Base-by-base conservation (phyloP, 2,888 invertebrate genomes). In the Allophyes oxyacanthae region DNA sequence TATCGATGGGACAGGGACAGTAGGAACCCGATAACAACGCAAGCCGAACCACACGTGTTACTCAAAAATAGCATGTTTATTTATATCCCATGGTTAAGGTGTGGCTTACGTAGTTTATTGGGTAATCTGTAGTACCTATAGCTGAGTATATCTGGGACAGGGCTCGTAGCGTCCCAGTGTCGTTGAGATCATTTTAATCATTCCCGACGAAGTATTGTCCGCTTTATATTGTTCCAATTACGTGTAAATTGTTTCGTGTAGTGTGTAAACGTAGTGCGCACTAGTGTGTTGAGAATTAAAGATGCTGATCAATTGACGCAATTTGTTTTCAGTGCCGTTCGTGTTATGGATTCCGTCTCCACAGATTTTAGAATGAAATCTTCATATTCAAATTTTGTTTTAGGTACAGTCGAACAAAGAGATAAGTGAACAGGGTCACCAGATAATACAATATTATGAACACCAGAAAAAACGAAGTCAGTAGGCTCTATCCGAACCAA, bases 271-370 rank as follows among this genome's bases (percentile, higher is more conserved):
- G 40, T 28, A 14, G 32, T 26, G 45, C 30, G 52, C 41, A 63
- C 33, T 42, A 50, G 32, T 26, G 34, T 26, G 44, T 49, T 59
- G 38, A 43, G 51, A 38, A 45, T 49, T 37, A 56, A 36, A 70
- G 62, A 48, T 43, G 50, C 51, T 42, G 45, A 58, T 62, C 65
- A 69, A 72, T 71, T 77, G 63, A 72, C 55, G 51, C 64, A 78
- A 72, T 72, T 65, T 25, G 38, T 46, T 63, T 62, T 67, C 64
- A 70, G 58, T 74, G 61, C 58, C 70, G 52, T 50, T 34, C 15
- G 13, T 33, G 34, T 15, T 43, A 48, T 30, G 37, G 44, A 54
- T 34, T 49, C 48, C 37, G 34, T 64, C 5, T 8, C 8, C 28
- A 20, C 8, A 28, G 28, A 28, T 45, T 56, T 28, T 11, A 36